Base-by-base conservation (phyloP, 92 coral and sea anemone species). In the Umimayanthus chanpuru region DNA sequence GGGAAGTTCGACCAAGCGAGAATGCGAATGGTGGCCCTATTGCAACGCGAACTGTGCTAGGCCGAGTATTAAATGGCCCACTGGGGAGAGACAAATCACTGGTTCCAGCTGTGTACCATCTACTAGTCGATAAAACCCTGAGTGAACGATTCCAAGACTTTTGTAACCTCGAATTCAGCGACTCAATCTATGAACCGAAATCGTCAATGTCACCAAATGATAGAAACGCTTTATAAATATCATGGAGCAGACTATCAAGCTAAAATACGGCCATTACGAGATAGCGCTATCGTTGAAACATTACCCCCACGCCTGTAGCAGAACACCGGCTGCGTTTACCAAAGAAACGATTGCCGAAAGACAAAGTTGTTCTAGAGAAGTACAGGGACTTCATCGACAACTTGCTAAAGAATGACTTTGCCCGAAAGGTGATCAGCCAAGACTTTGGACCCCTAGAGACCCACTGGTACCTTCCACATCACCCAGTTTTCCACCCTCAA, bases 381-480 rank as follows among this genome's bases (percentile, higher is more conserved):
- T 44, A 44, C 49, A 44, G 5, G 49, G 5, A 44, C 8, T 44
- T 44, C 49, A 44, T 44, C 49, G 6, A 44, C 49, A 44, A 44
- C 49, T 9, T 44, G 4, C 49, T 44, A 44, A 44, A 44, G 49
- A 44, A 44, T 44, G 5, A 3, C 9, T 44, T 44, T 9, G 49
- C 49, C 49, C 1, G 49, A 44, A 44, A 44, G 5, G 49, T 44
- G 49, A 44, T 0, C 49, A 44, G 49, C 49, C 49, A 3, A 44
- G 49, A 5, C 49, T 9, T 44, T 9, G 5, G 49, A 5, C 49
- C 49, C 49, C 49, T 44, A 44, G 9, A 44, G 49, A 44, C 49
- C 9, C 49, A 44, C 76, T 85, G 92, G 89, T 85, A 87, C 67
- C 88, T 89, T 40, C 91, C 91, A 61, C 89, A 89, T 55, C 92